phyloP scores from a whole-genome alignment of 2,888 invertebrate genomes.

The Torymus aiolomorphi region DNA sequence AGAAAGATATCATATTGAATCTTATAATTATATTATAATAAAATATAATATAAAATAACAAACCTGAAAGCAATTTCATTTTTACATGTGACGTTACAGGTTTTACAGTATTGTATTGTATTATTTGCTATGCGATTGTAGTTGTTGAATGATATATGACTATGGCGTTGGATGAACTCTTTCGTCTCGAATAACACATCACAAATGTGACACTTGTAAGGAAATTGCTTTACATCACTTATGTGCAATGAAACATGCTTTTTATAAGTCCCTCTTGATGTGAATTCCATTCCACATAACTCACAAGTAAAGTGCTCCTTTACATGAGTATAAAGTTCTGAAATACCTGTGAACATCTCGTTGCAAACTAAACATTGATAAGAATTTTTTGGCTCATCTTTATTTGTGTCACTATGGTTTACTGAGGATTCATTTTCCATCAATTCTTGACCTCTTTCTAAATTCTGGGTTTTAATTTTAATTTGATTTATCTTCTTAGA shows the following conservation, averaged over 20 bases:
- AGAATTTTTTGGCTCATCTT: slow-evolving; percentile 1
- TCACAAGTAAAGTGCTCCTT: slow-evolving; percentile 68
- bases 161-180: slow-evolving; percentile 23
- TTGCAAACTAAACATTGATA: slow-evolving; percentile 64
- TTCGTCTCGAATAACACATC: slow-evolving; percentile 52
- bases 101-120: slow-evolving; percentile 58
- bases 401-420: not conserved
- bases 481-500: slow-evolving; percentile 60
- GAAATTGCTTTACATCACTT: slow-evolving; percentile 56
- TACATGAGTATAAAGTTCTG: slow-evolving; percentile 58
- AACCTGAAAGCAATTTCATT: slow-evolving; percentile 67
- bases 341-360: slow-evolving; percentile 58
- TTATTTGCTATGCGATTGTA: slow-evolving; percentile 28
- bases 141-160: slow-evolving; percentile 20
- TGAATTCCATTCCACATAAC: slow-evolving; percentile 65
- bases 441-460: not conserved
- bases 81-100: too few relatives aligned
- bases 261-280: slow-evolving; percentile 59
- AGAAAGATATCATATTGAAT: not conserved
- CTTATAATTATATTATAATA: slow-evolving; percentile 1
- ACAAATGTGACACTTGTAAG: slow-evolving; percentile 69
- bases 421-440: not conserved
- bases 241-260: slow-evolving; percentile 60
- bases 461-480: not conserved
- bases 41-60: slow-evolving; percentile 33